A percentile compares a stretch with the other conserved stretches of the same genome.
phyloP scores from a whole-genome alignment of 2,888 invertebrate species.

The Thalpophila matura region DNA sequence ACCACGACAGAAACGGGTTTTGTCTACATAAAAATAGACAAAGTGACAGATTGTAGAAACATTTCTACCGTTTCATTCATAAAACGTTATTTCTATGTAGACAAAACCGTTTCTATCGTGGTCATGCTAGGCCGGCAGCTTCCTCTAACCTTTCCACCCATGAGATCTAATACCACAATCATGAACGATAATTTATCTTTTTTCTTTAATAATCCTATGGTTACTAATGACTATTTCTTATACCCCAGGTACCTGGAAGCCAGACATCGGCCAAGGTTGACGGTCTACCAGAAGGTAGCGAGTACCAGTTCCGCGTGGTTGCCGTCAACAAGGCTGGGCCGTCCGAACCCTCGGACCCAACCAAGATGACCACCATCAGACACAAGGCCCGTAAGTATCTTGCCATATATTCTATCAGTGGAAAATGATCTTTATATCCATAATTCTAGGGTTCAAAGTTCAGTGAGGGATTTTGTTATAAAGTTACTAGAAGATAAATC shows the following conservation, averaged over 20 bases:
- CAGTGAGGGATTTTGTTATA: not conserved
- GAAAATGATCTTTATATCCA: not conserved
- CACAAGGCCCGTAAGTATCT: conserved; percentile 95
- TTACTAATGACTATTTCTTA: not conserved
- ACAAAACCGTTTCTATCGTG: too few species aligned
- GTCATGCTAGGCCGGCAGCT: too few species aligned
- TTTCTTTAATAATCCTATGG: too few species aligned
- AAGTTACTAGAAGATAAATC: too few species aligned
- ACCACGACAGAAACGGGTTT: too few species aligned
- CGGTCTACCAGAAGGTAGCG: conserved; percentile 96
- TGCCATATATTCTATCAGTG: not conserved
- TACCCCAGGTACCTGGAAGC: conserved; percentile 92
- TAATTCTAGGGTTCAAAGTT: not conserved
- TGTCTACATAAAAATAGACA: too few species aligned
- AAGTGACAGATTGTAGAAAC: too few species aligned
- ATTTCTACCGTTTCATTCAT: too few species aligned
- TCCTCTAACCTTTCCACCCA: too few species aligned
- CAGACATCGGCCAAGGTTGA: conserved; percentile 94
- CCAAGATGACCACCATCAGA: conserved; percentile 96
- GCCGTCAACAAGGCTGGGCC: conserved; percentile 98
- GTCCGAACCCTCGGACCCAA: conserved; percentile 97
- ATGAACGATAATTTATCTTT: too few species aligned
- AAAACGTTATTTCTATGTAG: too few species aligned
- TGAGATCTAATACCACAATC: too few species aligned
- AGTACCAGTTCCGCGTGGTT: conserved; percentile 97